These are phyloP conservation scores for Neostethus bicornis DNA, from an alignment of 2,797 vertebrate genomes.

Conservation along the genomic window DNA sequence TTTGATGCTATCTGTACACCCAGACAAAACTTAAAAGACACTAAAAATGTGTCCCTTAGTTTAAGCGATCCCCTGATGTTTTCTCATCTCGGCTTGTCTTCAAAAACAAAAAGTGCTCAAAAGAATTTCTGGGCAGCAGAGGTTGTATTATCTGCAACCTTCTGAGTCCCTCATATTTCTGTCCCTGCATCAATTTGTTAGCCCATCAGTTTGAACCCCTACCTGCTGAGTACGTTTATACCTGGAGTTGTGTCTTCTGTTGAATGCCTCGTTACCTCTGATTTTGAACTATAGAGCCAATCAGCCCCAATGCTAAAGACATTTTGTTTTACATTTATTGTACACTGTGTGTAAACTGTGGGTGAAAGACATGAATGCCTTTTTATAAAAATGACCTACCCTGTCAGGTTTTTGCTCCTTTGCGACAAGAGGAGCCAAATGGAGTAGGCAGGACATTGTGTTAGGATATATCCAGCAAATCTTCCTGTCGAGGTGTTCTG, in stretches of 20 bases:
- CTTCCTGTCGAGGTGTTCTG: too few species aligned
- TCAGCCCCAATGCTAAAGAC: background rate
- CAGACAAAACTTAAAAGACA: slow-evolving; percentile 6
- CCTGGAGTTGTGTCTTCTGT: slow-evolving; percentile 25
- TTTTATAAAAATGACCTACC: too few species aligned
- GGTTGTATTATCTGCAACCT: slow-evolving; percentile 34
- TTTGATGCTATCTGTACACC: background rate
- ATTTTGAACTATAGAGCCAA: background rate
- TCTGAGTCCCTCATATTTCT: slow-evolving; percentile 39
- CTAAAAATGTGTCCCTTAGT: slow-evolving; percentile 6
- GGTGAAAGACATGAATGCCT: too few species aligned
- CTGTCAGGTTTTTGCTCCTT: too few species aligned
- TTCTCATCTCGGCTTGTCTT: slow-evolving; percentile 53
- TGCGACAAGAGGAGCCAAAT: too few species aligned
- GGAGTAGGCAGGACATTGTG: too few species aligned
- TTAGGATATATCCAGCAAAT: too few species aligned
- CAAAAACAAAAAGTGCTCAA: slow-evolving; percentile 26
- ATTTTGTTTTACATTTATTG: background rate
- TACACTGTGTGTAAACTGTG: background rate
- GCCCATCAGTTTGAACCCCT: slow-evolving; percentile 30
- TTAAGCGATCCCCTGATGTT: slow-evolving; percentile 42
- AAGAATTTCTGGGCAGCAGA: slow-evolving; percentile 18
- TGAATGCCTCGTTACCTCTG: background rate
- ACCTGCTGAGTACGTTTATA: slow-evolving; percentile 50
- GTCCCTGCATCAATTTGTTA: slow-evolving; percentile 38